Evolutionary conservation across 2,113 vertebrate species (phyloP), one percentile per base, ranked within the genome.

Genomic region (Butorides virescens): DNA sequence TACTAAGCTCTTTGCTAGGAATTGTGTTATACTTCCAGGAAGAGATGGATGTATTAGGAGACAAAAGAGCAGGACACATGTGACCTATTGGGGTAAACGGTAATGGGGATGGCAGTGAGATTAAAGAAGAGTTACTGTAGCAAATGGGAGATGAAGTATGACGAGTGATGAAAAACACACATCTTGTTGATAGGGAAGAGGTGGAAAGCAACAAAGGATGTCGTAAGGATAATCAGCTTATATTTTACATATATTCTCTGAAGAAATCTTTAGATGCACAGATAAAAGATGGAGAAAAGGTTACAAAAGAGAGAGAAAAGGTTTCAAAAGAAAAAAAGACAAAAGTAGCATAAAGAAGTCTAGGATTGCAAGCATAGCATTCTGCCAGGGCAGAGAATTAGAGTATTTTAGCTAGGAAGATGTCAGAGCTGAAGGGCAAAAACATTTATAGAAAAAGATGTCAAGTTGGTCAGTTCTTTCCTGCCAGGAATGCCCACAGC

Each of bases 401-500:
- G 71, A 46, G 30, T 78, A 63, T 85, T 93, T 91, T 65, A 75
- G 27, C n/a, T 83, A 50, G 34, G 37, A 94, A 88, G 36, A 82
- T 79, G 74, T 85, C 74, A 76, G 78, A 90, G 71, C 82, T 90
- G 78, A 92, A 71, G 71, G 55, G 74, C 67, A 83, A 73, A 90
- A 92, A n/a, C 82, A 70, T 86, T 83, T 95, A 18, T 88, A 92
- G 90, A 93, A 70, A 55, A 95, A 93, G 67, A 95, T 88, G 46
- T 86, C 81, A 76, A 66, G 78, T 11, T 90, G 78, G 71, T 86
- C 92, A 79, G 34, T 93, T 79, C 29, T 76, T 39, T 47, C 46
- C 71, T 95, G 90, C 92, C 81, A 88, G 79, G 50, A 88, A 55
- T 90, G 70, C 84, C 95, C 81, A 23, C 49, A 76, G 87, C 85